These are phyloP conservation scores for Pipra filicauda DNA, from an alignment of 2,113 vertebrate genomes.

Conservation along the genomic window DNA sequence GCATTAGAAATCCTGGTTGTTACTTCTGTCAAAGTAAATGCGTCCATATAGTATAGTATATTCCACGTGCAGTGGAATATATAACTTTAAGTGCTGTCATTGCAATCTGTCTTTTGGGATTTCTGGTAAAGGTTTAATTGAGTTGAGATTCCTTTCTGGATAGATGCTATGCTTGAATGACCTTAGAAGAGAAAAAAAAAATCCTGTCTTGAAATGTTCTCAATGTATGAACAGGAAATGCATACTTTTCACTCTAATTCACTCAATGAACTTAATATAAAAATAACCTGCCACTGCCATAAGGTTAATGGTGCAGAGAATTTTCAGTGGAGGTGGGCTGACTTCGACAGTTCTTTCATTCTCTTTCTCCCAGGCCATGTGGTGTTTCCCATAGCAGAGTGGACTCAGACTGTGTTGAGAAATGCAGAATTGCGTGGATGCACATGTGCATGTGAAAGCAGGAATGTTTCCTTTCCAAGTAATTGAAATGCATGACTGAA, in stretches of 20 bases:
- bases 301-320: not conserved
- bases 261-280: conserved; percentile 1
- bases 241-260: conserved; percentile 20
- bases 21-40: not conserved
- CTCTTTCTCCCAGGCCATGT: not conserved
- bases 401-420: not conserved
- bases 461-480: conserved; percentile 1
- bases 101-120: conserved; percentile 23
- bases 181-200: not conserved
- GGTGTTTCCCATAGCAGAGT: not conserved
- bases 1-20: not conserved
- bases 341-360: not conserved
- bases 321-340: not conserved
- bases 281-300: not conserved
- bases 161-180: not conserved
- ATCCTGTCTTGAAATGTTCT: not conserved
- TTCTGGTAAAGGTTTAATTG: conserved; percentile 12
- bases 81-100: not conserved
- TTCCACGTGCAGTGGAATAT: not conserved
- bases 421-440: not conserved
- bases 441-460: not conserved
- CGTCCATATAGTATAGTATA: not conserved
- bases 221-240: not conserved
- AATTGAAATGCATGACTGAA: not conserved
- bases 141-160: not conserved